Conservation (phyloP, 1,140 invertebrate genomes). For the Cydia splendana region DNA sequence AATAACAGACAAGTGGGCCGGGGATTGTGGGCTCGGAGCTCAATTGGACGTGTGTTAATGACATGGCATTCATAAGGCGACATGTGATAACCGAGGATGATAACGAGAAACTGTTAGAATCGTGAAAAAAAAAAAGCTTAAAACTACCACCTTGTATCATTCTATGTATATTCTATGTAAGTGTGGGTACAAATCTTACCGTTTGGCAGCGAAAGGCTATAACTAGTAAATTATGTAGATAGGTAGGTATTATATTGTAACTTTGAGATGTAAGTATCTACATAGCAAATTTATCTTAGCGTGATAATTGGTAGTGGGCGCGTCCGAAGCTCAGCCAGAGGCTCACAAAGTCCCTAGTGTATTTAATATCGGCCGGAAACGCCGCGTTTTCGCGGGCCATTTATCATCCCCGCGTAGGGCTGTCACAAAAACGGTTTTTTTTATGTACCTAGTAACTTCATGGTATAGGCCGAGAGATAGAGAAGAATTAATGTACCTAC, state of each 20-base stretch:
- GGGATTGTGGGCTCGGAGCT: not conserved
- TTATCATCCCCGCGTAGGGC: slow-evolving; percentile 3
- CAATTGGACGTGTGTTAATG: not conserved
- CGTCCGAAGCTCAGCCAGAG: slow-evolving; percentile 4
- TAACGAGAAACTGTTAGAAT: not conserved
- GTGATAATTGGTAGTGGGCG: not conserved
- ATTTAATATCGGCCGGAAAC: slow-evolving; percentile 23
- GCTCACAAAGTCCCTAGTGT: not conserved
- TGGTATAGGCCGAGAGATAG: not conserved
- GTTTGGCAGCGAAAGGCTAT: no score
- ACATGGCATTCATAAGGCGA: not conserved
- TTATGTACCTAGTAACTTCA: not conserved
- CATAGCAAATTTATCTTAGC: not conserved
- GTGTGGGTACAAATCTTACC: no score
- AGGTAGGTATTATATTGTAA: no score
- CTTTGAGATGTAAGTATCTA: no score
- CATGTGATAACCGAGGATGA: not conserved
- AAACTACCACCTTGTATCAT: no score
- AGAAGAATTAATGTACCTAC: not conserved
- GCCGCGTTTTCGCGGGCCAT: slow-evolving; percentile 10
- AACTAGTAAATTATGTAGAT: no score
- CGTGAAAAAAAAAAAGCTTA: not conserved
- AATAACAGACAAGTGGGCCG: not conserved
- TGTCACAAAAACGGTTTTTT: not conserved
- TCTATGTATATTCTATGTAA: no score